Evolutionary conservation across 2,888 invertebrate species (phyloP).

Genomic region (Drosophila macrospina): DNA sequence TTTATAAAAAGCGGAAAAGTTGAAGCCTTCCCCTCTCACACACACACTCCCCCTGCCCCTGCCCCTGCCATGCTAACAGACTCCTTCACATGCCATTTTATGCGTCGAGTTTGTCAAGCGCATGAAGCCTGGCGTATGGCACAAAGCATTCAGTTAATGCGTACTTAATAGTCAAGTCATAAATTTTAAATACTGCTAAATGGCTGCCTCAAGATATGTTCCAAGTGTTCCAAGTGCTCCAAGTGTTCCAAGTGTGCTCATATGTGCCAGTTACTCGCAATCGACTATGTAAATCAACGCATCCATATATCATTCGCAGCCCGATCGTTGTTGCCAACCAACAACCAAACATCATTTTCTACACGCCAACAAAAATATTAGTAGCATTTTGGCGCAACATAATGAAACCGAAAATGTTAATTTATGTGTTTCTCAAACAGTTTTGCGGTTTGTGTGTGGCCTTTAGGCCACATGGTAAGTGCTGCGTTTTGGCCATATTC

Average conservation of each 20-base stretch:
- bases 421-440: conserved; percentile 15
- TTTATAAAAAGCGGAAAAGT: conserved; percentile 61
- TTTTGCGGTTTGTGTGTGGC: not conserved
- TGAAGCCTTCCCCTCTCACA: conserved; percentile 7
- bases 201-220: conserved; percentile 75
- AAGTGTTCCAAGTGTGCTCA: conserved; percentile 69
- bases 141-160: conserved; percentile 78
- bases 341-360: not conserved
- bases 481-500: not conserved
- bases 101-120: conserved; percentile 42
- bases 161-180: conserved; percentile 82
- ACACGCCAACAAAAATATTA: conserved; percentile 60
- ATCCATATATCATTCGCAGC: conserved; percentile 69
- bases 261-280: conserved; percentile 50
- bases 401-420: conserved; percentile 15
- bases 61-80: not conserved
- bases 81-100: conserved; percentile 11
- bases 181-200: conserved; percentile 81
- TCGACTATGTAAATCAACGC: conserved; percentile 62
- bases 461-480: not conserved
- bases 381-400: conserved; percentile 35
- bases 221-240: too few relatives aligned
- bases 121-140: conserved; percentile 59
- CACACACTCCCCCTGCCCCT: not conserved
- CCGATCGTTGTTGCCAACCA: conserved; percentile 42